These are phyloP conservation scores for Solenodon paradoxus DNA, from an alignment of 2,113 vertebrate species.

Conservation along the genomic window DNA sequence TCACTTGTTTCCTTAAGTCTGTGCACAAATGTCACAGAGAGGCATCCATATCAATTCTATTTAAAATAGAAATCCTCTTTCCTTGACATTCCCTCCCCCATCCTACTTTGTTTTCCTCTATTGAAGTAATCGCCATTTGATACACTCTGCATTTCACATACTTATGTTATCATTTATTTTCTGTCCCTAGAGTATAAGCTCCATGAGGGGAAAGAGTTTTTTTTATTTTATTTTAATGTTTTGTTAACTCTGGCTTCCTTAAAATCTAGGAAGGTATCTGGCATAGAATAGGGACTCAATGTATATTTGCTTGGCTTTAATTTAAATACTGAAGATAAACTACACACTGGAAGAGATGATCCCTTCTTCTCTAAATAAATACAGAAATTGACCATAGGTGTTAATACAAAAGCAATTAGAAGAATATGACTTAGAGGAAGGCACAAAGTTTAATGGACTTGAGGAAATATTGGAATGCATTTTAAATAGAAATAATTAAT, in stretches of 20 bases:
- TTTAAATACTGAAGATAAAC: not conserved
- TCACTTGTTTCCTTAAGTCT: not conserved
- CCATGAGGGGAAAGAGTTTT: not conserved
- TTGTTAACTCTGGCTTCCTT: not conserved
- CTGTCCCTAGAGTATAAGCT: not conserved
- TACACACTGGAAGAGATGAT: not conserved
- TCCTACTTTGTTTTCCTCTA: not conserved
- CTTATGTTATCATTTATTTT: not conserved
- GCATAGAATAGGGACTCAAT: not conserved
- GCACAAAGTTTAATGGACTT: not conserved
- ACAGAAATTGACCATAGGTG: not conserved
- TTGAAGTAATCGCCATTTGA: not conserved
- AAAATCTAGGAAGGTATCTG: not conserved
- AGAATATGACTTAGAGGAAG: not conserved
- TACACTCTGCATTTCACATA: not conserved
- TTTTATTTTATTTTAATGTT: not conserved
- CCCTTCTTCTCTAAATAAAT: not conserved
- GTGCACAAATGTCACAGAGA: not conserved
- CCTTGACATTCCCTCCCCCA: fast-evolving
- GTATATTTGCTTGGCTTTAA: slow-evolving; percentile 1
- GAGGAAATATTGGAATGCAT: not conserved
- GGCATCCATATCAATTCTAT: not conserved
- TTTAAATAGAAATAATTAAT: not conserved
- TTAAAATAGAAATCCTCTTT: not conserved
- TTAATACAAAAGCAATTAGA: not conserved